These are phyloP conservation scores for Apostichopus parvimensis DNA, from an alignment of 35 echinoderm and acorn worm genomes.

Conservation along the genomic window DNA sequence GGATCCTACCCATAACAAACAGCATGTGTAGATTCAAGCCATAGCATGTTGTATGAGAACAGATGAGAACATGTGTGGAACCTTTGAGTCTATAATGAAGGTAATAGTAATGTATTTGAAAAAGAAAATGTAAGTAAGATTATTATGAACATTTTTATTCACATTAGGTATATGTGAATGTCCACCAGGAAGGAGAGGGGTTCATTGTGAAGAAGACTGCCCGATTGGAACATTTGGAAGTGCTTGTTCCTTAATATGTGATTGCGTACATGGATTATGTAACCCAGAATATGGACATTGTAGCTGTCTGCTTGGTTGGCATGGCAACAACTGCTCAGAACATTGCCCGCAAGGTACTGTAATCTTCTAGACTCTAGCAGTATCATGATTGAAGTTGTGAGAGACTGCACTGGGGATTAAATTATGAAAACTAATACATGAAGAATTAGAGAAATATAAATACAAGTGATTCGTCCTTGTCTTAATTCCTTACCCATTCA, in stretches of 20 bases:
- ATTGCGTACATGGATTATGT: constrained; percentile 20
- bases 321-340: constrained; percentile 38
- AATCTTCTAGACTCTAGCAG: neutral
- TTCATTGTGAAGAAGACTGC: constrained; percentile 28
- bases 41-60: too few relatives aligned
- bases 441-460: neutral
- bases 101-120: too few relatives aligned
- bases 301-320: constrained; percentile 28
- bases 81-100: too few relatives aligned
- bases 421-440: neutral
- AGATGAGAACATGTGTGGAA: too few relatives aligned
- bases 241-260: neutral
- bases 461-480: too few relatives aligned
- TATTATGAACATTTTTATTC: neutral
- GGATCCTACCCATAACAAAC: too few relatives aligned
- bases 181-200: constrained; percentile 34
- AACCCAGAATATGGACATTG: neutral
- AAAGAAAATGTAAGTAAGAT: too few relatives aligned
- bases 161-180: constrained; percentile 45
- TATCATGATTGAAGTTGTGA: too few relatives aligned
- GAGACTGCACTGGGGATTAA: too few relatives aligned
- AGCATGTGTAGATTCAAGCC: too few relatives aligned
- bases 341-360: constrained; percentile 27
- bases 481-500: too few relatives aligned
- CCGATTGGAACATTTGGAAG: neutral